These are phyloP conservation scores for Oedothorax gibbosus DNA, from an alignment of 1,140 invertebrate species.

Conservation along the genomic window DNA sequence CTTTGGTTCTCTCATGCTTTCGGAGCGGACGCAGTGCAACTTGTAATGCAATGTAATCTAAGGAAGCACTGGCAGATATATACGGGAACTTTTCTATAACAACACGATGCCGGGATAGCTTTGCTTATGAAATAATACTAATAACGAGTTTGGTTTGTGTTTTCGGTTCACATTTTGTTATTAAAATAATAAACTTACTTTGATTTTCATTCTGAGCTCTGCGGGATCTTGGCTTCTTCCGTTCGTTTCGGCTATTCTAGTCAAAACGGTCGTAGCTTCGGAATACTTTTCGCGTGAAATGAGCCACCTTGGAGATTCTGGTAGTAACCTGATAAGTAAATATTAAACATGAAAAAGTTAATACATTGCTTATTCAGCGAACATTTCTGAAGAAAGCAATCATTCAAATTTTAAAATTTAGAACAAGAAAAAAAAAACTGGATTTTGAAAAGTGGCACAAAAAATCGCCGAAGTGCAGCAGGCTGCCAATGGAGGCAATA, in stretches of 20 bases:
- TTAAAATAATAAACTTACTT: conserved; percentile 8
- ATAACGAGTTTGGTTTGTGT: too few relatives aligned
- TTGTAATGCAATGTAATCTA: too few relatives aligned
- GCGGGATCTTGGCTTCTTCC: conserved; percentile 46
- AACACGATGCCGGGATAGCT: too few relatives aligned
- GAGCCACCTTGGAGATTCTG: conserved; percentile 72
- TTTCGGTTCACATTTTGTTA: too few relatives aligned
- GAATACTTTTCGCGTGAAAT: conserved; percentile 67
- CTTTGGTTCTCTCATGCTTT: too few relatives aligned
- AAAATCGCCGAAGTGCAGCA: too few relatives aligned
- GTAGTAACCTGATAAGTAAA: conserved; percentile 66
- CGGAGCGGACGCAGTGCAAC: too few relatives aligned
- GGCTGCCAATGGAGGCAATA: too few relatives aligned
- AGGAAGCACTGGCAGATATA: too few relatives aligned
- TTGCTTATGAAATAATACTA: too few relatives aligned
- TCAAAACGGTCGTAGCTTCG: conserved; percentile 67
- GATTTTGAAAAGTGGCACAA: too few relatives aligned
- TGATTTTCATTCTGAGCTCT: conserved; percentile 43
- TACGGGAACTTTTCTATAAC: too few relatives aligned
- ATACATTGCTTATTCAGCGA: neutral
- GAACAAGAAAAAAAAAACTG: neutral
- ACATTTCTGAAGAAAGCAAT: neutral
- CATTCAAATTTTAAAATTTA: conserved; percentile 1
- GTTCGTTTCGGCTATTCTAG: conserved; percentile 67
- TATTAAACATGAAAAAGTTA: neutral